phyloP scores from a whole-genome alignment of 1,140 invertebrate genomes.

The Drosophila nikananu region DNA sequence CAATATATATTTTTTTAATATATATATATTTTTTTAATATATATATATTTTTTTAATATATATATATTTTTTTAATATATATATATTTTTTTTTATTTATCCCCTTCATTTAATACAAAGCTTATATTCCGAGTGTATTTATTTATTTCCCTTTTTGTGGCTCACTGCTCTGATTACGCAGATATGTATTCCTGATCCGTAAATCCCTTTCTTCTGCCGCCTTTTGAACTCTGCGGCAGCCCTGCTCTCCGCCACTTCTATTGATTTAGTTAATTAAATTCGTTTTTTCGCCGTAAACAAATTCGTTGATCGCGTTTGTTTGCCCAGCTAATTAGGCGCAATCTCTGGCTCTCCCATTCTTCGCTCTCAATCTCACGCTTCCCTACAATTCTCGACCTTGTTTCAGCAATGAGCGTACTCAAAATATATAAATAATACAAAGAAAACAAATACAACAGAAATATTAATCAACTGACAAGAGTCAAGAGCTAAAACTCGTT shows the following conservation, averaged over 20 bases:
- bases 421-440: background rate
- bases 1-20: too few species aligned
- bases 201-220: slow-evolving; percentile 39
- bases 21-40: background rate
- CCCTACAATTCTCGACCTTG: slow-evolving; percentile 37
- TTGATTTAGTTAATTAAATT: slow-evolving; percentile 79
- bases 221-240: slow-evolving; percentile 53
- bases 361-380: background rate
- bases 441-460: background rate
- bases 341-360: slow-evolving; percentile 8
- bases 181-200: slow-evolving; percentile 31
- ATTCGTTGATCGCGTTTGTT: slow-evolving; percentile 47
- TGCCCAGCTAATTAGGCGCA: slow-evolving; percentile 54
- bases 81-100: background rate
- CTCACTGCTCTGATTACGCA: slow-evolving; percentile 52
- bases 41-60: background rate
- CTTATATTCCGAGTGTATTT: background rate
- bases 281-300: slow-evolving; percentile 37
- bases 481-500: slow-evolving; percentile 45
- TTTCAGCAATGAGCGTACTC: slow-evolving; percentile 8
- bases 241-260: slow-evolving; percentile 26
- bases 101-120: background rate
- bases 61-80: too few species aligned
- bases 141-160: too few species aligned
- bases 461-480: slow-evolving; percentile 43